Base-by-base conservation (phyloP, 2,888 invertebrate genomes). In the Drosophila stalkeri region DNA sequence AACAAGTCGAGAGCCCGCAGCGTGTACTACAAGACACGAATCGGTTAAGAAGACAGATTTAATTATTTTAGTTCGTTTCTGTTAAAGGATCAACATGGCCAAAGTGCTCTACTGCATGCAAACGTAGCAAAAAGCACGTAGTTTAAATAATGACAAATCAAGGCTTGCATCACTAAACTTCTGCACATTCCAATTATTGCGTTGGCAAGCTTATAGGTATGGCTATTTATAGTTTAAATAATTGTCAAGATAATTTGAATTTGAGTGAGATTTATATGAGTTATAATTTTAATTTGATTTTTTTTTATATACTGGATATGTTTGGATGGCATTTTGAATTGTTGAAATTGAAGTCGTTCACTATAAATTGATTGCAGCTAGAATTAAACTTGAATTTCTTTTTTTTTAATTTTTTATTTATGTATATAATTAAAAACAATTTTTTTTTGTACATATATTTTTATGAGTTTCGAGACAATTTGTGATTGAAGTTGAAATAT, bases 21-120 rank as follows among this genome's bases (percentile, higher is more conserved):
- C 14, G 39, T 43, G 61, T 47, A 46, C 46, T 23, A 39, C 41
- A 61, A 69, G 31, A 67, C 56, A 66, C 56, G 41, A 31, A 60
- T 49, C 39, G 49, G 60, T 31, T 49, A 60, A 49, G 49, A 49
- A 49, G 49, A 49, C 27, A 46, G 46, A 54, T 60, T 69, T 54
- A 69, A 69, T 69, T 69, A 47, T 60, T 68, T 60, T 16, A 41
- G 35, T 52, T 69, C n/a, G n/a, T 59, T 44, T 43, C 18, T 44
- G 33, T 18, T 11, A 3, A 18, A 46, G 35, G 52, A n/a, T n/a
- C 44, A 27, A 47, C 27, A 14, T 27, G 54, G 35, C n/a, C 27
- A 66, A 37, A 66, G 20, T n/a, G 43, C 23, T 18, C 7, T 11
- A 37, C 12, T 18, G 46, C 23, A n/a, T n/a, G 35, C n/a, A 37